phyloP scores from a whole-genome alignment of 2,797 vertebrate genomes.

The Pampus argenteus region DNA sequence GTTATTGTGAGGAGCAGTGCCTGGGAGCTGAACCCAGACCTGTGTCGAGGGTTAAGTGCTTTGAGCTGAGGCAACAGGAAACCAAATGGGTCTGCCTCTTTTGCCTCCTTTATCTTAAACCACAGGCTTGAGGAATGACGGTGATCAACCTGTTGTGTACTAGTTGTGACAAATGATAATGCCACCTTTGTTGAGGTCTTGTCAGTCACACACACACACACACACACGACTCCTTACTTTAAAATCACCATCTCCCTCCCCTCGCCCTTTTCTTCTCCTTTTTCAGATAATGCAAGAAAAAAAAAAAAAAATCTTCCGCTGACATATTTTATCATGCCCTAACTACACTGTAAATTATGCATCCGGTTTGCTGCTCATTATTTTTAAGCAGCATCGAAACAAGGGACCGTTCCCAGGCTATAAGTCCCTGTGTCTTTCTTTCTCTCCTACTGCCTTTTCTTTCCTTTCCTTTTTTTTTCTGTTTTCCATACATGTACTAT shows the following conservation, averaged over 20 bases:
- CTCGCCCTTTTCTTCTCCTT: not conserved
- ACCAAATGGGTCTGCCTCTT: conserved; percentile 49
- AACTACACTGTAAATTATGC: conserved; percentile 77
- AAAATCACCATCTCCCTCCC: not conserved
- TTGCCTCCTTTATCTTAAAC: conserved; percentile 42
- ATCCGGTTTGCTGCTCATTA: conserved; percentile 73
- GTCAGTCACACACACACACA: conserved; percentile 16
- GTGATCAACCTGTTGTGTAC: conserved; percentile 1
- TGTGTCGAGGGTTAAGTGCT: conserved; percentile 59
- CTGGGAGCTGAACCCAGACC: conserved; percentile 56
- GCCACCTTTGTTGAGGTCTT: conserved; percentile 7
- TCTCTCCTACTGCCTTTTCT: conserved; percentile 11
- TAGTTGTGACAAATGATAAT: conserved; percentile 40
- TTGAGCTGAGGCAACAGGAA: conserved; percentile 47
- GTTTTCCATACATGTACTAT: conserved; percentile 32
- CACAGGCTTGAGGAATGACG: not conserved
- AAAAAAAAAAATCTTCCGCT: conserved; percentile 16
- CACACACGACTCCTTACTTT: conserved; percentile 2
- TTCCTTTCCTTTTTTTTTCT: conserved; percentile 17
- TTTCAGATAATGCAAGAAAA: conserved; percentile 18
- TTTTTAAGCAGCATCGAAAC: conserved; percentile 64
- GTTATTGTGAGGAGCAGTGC: conserved; percentile 32
- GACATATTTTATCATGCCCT: conserved; percentile 67
- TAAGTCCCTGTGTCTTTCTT: conserved; percentile 32
- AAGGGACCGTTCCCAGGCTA: conserved; percentile 29